Conservation (phyloP, 2,113 vertebrate genomes). For the Datnioides undecimradiatus region DNA sequence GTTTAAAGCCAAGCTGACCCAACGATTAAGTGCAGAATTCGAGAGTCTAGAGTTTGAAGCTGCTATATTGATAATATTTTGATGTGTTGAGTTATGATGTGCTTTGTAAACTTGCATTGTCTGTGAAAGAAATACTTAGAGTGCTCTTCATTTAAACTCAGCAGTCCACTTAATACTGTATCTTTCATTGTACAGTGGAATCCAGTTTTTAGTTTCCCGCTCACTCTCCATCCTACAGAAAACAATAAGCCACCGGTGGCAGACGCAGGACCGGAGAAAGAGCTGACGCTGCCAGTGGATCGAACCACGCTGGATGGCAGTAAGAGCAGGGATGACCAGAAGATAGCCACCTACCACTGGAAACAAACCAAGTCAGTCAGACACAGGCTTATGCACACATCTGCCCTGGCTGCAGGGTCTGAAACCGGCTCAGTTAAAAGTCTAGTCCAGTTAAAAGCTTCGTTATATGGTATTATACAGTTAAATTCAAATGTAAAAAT, state of each 20-base stretch:
- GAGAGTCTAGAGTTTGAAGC: not conserved
- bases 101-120: not conserved
- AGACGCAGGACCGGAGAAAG: conserved; percentile 97
- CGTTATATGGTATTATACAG: not conserved
- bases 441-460: too few species aligned
- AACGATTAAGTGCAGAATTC: too few species aligned
- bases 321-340: conserved; percentile 96
- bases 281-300: conserved; percentile 95
- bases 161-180: not conserved
- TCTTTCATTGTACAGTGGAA: not conserved
- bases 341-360: conserved; percentile 92
- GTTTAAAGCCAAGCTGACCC: not conserved
- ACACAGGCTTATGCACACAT: not conserved
- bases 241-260: conserved; percentile 96
- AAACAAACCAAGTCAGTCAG: conserved; percentile 89
- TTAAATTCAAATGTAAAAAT: not conserved
- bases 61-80: not conserved
- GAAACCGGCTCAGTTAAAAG: not conserved
- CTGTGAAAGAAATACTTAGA: not conserved
- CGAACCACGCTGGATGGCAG: conserved; percentile 94
- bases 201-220: not conserved
- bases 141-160: not conserved
- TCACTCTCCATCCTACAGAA: conserved; percentile 80
- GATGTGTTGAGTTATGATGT: not conserved
- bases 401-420: not conserved